A percentile compares a stretch with the other conserved stretches of the same genome.
These are phyloP conservation scores for Hofmannophila pseudospretella DNA, from an alignment of 2,888 invertebrate genomes.

Conservation along the genomic window DNA sequence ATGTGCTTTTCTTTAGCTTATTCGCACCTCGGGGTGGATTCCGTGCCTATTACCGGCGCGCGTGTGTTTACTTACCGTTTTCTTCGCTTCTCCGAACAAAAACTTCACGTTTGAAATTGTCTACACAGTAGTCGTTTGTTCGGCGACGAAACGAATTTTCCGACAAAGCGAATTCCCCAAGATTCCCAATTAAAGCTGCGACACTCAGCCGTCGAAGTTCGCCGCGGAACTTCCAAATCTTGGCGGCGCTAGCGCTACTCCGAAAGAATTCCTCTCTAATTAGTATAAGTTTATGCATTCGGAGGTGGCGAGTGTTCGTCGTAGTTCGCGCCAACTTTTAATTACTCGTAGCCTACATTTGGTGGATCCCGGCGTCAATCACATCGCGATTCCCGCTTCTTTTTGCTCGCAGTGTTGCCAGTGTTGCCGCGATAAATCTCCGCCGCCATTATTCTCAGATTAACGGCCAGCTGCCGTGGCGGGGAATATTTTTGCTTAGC, in stretches of 20 bases:
- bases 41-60: not conserved
- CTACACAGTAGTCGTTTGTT: constrained; percentile 53
- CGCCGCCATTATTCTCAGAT: constrained; percentile 34
- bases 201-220: constrained; percentile 60
- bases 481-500: constrained; percentile 47
- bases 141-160: constrained; percentile 46
- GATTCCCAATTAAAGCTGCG: constrained; percentile 74
- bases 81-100: constrained; percentile 23
- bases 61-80: too few relatives aligned
- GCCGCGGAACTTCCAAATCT: constrained; percentile 62
- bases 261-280: constrained; percentile 72
- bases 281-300: constrained; percentile 74
- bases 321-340: constrained; percentile 60
- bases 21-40: constrained; percentile 32
- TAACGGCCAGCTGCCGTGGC: constrained; percentile 36
- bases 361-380: constrained; percentile 17
- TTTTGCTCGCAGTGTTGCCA: constrained; percentile 9
- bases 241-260: constrained; percentile 43
- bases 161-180: constrained; percentile 67
- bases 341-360: constrained; percentile 38
- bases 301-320: constrained; percentile 38
- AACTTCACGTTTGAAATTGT: constrained; percentile 33
- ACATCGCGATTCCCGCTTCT: constrained; percentile 13
- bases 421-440: constrained; percentile 19
- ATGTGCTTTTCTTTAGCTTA: constrained; percentile 36